Evolutionary conservation across 2,888 invertebrate genomes (phyloP).

Genomic region (Melikaiella ostensackeni): DNA sequence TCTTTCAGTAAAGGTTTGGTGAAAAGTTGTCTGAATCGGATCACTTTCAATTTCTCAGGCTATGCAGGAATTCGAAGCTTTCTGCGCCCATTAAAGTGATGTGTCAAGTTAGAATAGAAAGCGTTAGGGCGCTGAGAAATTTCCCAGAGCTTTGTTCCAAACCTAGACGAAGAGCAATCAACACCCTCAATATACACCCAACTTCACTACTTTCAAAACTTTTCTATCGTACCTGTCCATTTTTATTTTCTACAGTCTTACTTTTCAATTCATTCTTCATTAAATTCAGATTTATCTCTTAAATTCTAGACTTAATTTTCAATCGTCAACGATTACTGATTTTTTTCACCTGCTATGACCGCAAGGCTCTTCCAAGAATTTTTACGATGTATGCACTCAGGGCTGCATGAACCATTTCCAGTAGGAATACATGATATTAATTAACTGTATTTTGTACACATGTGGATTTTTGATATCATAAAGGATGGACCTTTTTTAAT

Average conservation of each 20-base stretch:
- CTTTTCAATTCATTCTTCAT: not conserved
- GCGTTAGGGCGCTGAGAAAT: constrained; percentile 35
- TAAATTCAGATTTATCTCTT: not conserved
- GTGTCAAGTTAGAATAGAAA: constrained; percentile 38
- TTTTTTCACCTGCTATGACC: too few species aligned
- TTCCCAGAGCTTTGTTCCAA: constrained; percentile 27
- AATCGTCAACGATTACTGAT: too few species aligned
- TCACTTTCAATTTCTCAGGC: constrained; percentile 38
- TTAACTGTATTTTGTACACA: too few species aligned
- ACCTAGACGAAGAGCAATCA: constrained; percentile 31
- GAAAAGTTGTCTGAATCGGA: constrained; percentile 29
- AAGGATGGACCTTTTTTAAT: too few species aligned
- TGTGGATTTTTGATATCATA: too few species aligned
- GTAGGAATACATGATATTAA: too few species aligned
- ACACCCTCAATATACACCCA: constrained; percentile 2
- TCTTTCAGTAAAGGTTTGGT: constrained; percentile 33
- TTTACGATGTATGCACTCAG: too few species aligned
- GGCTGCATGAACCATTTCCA: too few species aligned
- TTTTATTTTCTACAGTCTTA: not conserved
- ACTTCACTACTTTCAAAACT: constrained; percentile 22
- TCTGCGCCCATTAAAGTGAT: constrained; percentile 32
- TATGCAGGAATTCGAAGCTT: constrained; percentile 36
- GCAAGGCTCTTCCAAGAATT: too few species aligned
- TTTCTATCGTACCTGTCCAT: not conserved
- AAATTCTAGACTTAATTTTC: too few species aligned